These are phyloP conservation scores for Anguilla obscura DNA, from an alignment of 2,797 vertebrate species.

Conservation along the genomic window DNA sequence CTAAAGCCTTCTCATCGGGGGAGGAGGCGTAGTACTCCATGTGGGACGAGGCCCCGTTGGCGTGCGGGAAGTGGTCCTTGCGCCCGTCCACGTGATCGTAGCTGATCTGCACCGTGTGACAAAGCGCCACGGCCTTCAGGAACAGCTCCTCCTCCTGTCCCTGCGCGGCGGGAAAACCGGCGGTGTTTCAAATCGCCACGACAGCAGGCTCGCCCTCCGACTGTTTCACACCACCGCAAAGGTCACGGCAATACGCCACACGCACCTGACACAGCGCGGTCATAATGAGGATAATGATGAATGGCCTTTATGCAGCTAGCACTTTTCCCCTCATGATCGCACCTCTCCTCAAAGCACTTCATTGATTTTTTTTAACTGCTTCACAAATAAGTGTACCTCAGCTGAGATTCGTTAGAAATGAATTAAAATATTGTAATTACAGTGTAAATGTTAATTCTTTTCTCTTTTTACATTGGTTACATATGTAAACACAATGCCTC, in stretches of 20 bases:
- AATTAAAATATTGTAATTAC: neutral
- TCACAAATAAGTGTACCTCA: no score
- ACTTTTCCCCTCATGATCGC: neutral
- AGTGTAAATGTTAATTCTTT: neutral
- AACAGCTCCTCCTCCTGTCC: conserved; percentile 86
- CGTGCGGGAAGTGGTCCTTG: conserved; percentile 77
- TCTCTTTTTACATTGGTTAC: no score
- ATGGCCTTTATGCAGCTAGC: neutral
- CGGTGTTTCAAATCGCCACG: neutral
- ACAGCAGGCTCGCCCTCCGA: neutral
- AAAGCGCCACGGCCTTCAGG: conserved; percentile 92
- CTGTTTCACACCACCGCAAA: neutral
- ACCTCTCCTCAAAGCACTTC: no score
- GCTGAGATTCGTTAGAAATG: neutral
- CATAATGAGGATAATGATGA: neutral
- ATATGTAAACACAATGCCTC: no score
- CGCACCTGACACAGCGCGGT: neutral
- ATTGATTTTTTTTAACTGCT: no score
- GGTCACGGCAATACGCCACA: neutral
- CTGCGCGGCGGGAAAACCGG: conserved; percentile 53
- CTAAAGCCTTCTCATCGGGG: conserved; percentile 95
- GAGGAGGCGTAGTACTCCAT: conserved; percentile 97
- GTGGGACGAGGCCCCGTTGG: conserved; percentile 73
- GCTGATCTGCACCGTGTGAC: conserved; percentile 97
- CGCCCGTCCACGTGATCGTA: conserved; percentile 78